A percentile compares a stretch with the other conserved stretches of the same genome.
These are phyloP conservation scores for Paratilapia polleni DNA, from an alignment of 2,113 vertebrate genomes.

Conservation along the genomic window DNA sequence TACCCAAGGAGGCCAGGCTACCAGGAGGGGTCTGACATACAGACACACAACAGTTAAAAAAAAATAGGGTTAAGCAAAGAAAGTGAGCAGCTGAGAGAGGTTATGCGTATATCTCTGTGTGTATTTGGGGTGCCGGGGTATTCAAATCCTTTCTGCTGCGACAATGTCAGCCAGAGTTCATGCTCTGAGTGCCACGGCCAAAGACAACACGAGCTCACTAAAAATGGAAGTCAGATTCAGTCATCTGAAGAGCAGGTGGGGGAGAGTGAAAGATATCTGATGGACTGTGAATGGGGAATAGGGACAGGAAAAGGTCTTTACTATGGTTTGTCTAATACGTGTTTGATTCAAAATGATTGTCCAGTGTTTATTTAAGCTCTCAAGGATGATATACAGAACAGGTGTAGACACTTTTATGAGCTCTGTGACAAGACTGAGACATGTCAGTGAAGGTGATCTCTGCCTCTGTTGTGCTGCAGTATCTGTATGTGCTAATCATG, in stretches of 20 bases:
- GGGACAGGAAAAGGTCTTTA: slow-evolving; percentile 24
- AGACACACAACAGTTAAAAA: slow-evolving; percentile 20
- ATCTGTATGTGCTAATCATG: slow-evolving; percentile 26
- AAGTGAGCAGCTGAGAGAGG: slow-evolving; percentile 2
- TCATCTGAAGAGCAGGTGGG: slow-evolving; percentile 67
- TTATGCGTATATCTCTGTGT: neutral
- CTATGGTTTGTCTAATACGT: slow-evolving; percentile 30
- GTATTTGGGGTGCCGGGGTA: slow-evolving; percentile 38
- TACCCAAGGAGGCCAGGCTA: too few species aligned
- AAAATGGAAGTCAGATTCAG: slow-evolving; percentile 64
- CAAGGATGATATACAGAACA: slow-evolving; percentile 34
- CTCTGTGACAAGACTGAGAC: slow-evolving; percentile 31
- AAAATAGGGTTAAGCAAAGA: slow-evolving; percentile 16
- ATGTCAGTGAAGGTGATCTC: slow-evolving; percentile 37
- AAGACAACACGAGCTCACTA: slow-evolving; percentile 62
- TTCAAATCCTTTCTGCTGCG: slow-evolving; percentile 65
- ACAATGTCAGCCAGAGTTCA: slow-evolving; percentile 76
- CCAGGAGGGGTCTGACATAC: slow-evolving; percentile 43
- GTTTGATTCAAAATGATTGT: slow-evolving; percentile 41
- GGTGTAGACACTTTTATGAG: slow-evolving; percentile 58
- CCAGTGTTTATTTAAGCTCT: slow-evolving; percentile 51
- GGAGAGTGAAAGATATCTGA: slow-evolving; percentile 54
- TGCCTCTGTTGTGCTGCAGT: slow-evolving; percentile 24
- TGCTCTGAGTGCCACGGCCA: slow-evolving; percentile 57
- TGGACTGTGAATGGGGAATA: slow-evolving; percentile 20